Evolutionary conservation across 2,113 vertebrate genomes (phyloP), one percentile per base, ranked within the genome.

Genomic region (Laticauda laticaudata): DNA sequence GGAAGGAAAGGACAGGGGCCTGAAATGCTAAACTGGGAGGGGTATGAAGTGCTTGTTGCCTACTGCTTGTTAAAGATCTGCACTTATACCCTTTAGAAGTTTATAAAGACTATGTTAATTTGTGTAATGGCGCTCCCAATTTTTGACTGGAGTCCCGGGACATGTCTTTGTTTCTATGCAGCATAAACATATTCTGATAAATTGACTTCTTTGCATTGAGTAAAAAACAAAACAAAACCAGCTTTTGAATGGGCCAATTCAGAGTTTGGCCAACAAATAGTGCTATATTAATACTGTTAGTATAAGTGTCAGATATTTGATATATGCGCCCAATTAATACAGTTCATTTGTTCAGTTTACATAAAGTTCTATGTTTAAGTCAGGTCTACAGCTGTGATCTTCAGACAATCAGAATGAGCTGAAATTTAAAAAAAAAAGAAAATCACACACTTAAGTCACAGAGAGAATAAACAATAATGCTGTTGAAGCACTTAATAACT

Each of bases 401-500:
- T 39, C n/a, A 39, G 24, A 34, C 34, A 43, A 43, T 45, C 55
- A 88, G 15, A 23, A 87, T 26, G 45, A 87, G 39, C 12, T 9
- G n/a, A 53, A 18, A 20, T 64, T 15, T 56, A 11, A 5, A 15
- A 21, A n/a, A 29, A 51, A 90, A 23, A 9, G 54, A 92, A 93
- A 89, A 1, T 15, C 26, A 1, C 24, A 93, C 81, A 2, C 24
- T 90, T 64, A 48, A 39, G 86, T n/a, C 86, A 5, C 91, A 55
- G 75, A 93, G 94, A 54, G 20, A 48, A 24, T 88, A 39, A n/a
- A 86, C 90, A 96, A 15, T 51, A 54, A 43, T 87, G 53, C 56
- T 93, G 91, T 11, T 64, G 93, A 93, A 61, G 5, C 3, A 92
- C n/a, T 55, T 92, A 86, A 87, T 5, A 2, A 92, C n/a, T 57